Base-by-base conservation (phyloP, 2,797 vertebrate genomes). In the Coranthus polyacanthus region DNA sequence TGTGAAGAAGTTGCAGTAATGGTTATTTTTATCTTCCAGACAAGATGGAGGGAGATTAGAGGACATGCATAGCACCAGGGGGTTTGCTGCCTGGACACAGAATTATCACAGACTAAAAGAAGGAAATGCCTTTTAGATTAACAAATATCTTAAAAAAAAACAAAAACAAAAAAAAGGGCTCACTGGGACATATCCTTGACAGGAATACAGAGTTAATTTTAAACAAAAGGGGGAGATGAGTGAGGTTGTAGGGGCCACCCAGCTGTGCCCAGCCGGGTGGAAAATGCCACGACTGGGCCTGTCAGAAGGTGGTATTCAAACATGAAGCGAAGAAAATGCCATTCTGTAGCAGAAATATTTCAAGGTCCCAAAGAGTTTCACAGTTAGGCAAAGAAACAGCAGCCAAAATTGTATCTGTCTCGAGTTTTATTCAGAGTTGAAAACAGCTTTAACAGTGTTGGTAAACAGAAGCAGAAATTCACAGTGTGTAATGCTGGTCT, bases 211-310 rank as follows among this genome's bases (percentile, higher is more conserved):
- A 79, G 69, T 79, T 75, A 90, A 87, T 87, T 75, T 79, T 58
- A 49, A 71, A 59, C 50, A 45, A 68, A 60, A 65, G 53, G 53
- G 63, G 55, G 41, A 34, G 67, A 56, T 51, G 82, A 80, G 85
- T 41, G 66, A 54, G 61, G 56, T 68, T 55, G 46, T 20, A 21
- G 72, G 45, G 70, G 50, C 78, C 78, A 59, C 68, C 88, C 85
- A 89, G 87, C 90, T 91, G 90, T 90, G 90, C 79, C 70, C 76
- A 74, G 66, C 49, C 74, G 44, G 56, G 57, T 75, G 71, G 78
- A 89, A 90, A 86, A 87, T 79, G 72, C 68, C 71, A 63, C 20
- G 79, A 57, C 78, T 63, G 62, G 63, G 76, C 66, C 67, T 88
- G 86, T 90, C 87, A 69, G 67, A 47, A 72, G 62, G 68, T 81